Percentiles rank a stretch among this genome's conserved stretches.
phyloP scores from a whole-genome alignment of 1,140 invertebrate species.

The Zelostemma sp. region DNA sequence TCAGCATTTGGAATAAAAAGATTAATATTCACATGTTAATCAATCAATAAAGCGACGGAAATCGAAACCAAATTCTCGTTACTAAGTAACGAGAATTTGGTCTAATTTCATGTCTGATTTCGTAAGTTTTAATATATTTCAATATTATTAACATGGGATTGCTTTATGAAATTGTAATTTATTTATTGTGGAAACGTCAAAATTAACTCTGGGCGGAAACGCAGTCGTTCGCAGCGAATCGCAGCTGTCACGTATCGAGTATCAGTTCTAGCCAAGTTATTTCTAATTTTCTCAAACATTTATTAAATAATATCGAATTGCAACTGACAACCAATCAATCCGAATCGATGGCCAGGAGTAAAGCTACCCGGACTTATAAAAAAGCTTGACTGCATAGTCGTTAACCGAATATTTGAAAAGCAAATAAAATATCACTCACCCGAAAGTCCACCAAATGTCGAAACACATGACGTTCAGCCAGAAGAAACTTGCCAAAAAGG shows the following conservation, averaged over 20 bases:
- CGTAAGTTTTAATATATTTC: too few species aligned
- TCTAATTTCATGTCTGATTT: not conserved
- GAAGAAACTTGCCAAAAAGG: slow-evolving; percentile 86
- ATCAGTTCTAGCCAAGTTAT: slow-evolving; percentile 43
- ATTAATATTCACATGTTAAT: too few species aligned
- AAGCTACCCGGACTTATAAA: not conserved
- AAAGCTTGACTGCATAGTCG: slow-evolving; percentile 7
- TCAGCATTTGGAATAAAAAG: too few species aligned
- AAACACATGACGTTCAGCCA: slow-evolving; percentile 94
- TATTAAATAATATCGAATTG: slow-evolving; percentile 43
- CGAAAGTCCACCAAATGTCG: slow-evolving; percentile 90
- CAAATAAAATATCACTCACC: slow-evolving; percentile 71
- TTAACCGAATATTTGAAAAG: slow-evolving; percentile 23
- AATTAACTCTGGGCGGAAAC: slow-evolving; percentile 43
- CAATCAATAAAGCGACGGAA: too few species aligned
- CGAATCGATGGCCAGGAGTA: slow-evolving; percentile 8
- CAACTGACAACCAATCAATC: not conserved
- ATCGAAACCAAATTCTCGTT: too few species aligned
- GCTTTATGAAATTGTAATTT: slow-evolving; percentile 15
- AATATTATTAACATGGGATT: too few species aligned
- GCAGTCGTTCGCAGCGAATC: slow-evolving; percentile 15
- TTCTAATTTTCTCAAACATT: slow-evolving; percentile 40
- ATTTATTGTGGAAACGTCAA: slow-evolving; percentile 25
- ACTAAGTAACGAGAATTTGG: too few species aligned
- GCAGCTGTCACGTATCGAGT: slow-evolving; percentile 46